Evolutionary conservation across 2,113 vertebrate species (phyloP), one percentile per base, ranked within the genome.

Genomic region (Chloropsis cyanopogon): DNA sequence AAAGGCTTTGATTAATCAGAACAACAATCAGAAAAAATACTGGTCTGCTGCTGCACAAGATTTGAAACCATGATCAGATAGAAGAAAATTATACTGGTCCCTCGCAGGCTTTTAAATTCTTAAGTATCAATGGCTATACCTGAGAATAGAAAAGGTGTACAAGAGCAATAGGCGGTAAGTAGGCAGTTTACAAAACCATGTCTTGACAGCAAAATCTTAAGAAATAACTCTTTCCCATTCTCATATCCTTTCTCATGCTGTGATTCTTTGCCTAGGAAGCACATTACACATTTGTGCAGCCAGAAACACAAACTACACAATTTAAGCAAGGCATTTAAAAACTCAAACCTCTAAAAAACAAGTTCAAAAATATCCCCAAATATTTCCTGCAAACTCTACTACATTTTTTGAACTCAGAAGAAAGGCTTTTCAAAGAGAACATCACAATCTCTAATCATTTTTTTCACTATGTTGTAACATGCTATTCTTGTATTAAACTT

Each of bases 291-390:
- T 91, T 88, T 80, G 26, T 33, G 17, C 12, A 80, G 12, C 23
- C 12, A 60, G 41, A 76, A 71, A 12, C 11, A 76, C 20, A 63
- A 53, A 46, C 4, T 9, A 54, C 10, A 68, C 5, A 52, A 39
- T 29, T 64, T 47, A 61, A 78, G 29, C 14, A 79, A 61, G 28
- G 3, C 14, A 9, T 53, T 24, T n/a, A 87, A 86, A 69, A 56
- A 1, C 2, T 3, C 7, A 10, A n/a, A 72, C 4, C 2, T 54
- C 37, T 50, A 44, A 71, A 47, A 79, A 49, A 1, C 4, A 46
- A 50, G 54, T 6, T 11, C 2, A 3, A 20, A 35, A 52, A 47
- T 44, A 26, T 65, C 10, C 11, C 4, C 13, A 66, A 23, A 66
- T 20, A 80, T 6, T n/a, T 61, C 5, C 31, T 77, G 8, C 17